Conservation (phyloP, 2,797 vertebrate species). For the Channa striata region DNA sequence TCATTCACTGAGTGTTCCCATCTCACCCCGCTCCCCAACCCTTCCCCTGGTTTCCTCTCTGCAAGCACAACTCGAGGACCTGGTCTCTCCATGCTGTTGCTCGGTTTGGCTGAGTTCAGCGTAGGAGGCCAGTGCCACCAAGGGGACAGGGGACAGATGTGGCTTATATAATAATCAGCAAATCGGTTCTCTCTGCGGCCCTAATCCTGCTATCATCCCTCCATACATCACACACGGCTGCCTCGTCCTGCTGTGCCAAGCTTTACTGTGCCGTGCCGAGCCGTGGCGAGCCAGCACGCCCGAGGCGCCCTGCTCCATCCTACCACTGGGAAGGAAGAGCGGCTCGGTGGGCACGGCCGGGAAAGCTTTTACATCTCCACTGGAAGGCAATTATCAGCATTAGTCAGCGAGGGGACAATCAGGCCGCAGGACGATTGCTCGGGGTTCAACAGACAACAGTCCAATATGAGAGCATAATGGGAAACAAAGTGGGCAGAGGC, state of each 20-base stretch:
- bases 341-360: slow-evolving; percentile 42
- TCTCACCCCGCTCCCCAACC: background rate
- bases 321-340: slow-evolving; percentile 26
- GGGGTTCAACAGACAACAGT: slow-evolving; percentile 30
- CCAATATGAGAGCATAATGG: slow-evolving; percentile 31
- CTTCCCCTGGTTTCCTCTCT: slow-evolving; percentile 18
- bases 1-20: slow-evolving; percentile 9
- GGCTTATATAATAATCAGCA: slow-evolving; percentile 66
- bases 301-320: slow-evolving; percentile 20
- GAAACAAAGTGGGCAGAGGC: slow-evolving; percentile 32
- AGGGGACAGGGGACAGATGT: slow-evolving; percentile 68
- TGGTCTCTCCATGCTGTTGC: slow-evolving; percentile 24
- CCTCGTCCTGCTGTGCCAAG: slow-evolving; percentile 20
- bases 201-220: slow-evolving; percentile 63
- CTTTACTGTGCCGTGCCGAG: slow-evolving; percentile 6
- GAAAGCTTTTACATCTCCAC: slow-evolving; percentile 47
- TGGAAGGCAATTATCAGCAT: slow-evolving; percentile 60
- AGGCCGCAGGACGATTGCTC: slow-evolving; percentile 21
- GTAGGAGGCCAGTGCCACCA: slow-evolving; percentile 41
- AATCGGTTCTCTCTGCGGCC: slow-evolving; percentile 59
- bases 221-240: slow-evolving; percentile 16
- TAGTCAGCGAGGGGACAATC: slow-evolving; percentile 44
- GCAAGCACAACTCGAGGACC: slow-evolving; percentile 26
- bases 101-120: slow-evolving; percentile 40
- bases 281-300: slow-evolving; percentile 28